Evolutionary conservation across 2,113 vertebrate species (phyloP).

Genomic region (Tylochromis polylepis): DNA sequence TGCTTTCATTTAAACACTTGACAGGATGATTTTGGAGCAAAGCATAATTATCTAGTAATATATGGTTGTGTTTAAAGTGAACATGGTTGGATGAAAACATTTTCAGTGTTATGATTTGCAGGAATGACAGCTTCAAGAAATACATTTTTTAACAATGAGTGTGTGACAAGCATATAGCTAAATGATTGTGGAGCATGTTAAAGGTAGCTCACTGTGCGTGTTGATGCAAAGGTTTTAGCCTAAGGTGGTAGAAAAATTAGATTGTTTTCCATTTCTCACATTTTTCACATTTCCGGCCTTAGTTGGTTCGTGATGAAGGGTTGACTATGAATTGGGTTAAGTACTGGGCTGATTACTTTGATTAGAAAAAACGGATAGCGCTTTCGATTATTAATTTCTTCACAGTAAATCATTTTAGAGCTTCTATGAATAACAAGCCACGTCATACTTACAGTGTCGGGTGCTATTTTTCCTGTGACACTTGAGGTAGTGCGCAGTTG

Average conservation of each 20-base stretch:
- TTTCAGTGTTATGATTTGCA: not conserved
- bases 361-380: not conserved
- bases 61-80: not conserved
- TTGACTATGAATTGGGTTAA: not conserved
- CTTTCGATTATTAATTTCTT: not conserved
- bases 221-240: slow-evolving; percentile 36
- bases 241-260: slow-evolving; percentile 12
- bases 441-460: not conserved
- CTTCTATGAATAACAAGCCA: not conserved
- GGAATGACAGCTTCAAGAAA: not conserved
- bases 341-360: not conserved
- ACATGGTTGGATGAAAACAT: not conserved
- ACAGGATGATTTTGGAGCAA: not conserved
- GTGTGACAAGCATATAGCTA: not conserved
- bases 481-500: not conserved
- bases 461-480: not conserved
- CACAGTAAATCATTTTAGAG: not conserved
- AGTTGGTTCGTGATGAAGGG: not conserved
- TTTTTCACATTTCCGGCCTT: slow-evolving; percentile 21
- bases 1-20: not conserved
- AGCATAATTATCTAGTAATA: not conserved
- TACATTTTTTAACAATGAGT: not conserved
- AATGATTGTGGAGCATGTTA: slow-evolving; percentile 6
- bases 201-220: not conserved
- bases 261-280: slow-evolving; percentile 4